Conservation (phyloP, 2,888 invertebrate genomes). For the Noctua fimbriata region DNA sequence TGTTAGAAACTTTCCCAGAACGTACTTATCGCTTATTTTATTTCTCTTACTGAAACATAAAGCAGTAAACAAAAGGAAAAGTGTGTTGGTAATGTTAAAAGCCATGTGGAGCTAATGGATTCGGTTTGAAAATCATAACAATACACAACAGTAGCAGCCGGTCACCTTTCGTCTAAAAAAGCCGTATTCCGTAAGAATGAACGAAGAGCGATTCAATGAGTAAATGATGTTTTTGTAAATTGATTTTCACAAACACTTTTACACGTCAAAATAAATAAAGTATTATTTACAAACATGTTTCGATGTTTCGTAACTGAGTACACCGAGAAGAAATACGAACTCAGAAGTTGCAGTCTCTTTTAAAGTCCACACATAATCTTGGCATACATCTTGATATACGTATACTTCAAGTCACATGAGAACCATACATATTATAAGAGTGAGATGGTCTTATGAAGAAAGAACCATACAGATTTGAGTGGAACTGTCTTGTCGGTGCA, state of each 20-base stretch:
- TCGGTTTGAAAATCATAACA: conserved; percentile 60
- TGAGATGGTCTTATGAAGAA: neutral
- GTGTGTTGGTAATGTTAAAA: conserved; percentile 48
- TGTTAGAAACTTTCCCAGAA: conserved; percentile 55
- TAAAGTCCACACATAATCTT: neutral
- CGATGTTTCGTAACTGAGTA: neutral
- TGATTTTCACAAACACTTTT: neutral
- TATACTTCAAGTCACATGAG: neutral
- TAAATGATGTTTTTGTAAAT: neutral
- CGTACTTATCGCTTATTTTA: conserved; percentile 41
- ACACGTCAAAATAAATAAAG: neutral
- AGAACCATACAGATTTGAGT: neutral
- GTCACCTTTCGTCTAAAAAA: conserved; percentile 48
- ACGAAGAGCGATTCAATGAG: neutral
- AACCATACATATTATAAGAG: neutral
- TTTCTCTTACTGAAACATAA: conserved; percentile 54
- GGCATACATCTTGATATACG: neutral
- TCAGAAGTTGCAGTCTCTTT: neutral
- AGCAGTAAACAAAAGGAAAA: conserved; percentile 51
- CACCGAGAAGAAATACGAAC: neutral
- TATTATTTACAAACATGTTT: neutral
- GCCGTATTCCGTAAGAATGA: conserved; percentile 17
- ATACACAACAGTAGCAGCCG: conserved; percentile 43
- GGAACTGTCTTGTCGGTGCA: neutral
- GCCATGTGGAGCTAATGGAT: conserved; percentile 57